Conservation (phyloP, 2,888 invertebrate genomes). For the Pegoplata infirma region DNA sequence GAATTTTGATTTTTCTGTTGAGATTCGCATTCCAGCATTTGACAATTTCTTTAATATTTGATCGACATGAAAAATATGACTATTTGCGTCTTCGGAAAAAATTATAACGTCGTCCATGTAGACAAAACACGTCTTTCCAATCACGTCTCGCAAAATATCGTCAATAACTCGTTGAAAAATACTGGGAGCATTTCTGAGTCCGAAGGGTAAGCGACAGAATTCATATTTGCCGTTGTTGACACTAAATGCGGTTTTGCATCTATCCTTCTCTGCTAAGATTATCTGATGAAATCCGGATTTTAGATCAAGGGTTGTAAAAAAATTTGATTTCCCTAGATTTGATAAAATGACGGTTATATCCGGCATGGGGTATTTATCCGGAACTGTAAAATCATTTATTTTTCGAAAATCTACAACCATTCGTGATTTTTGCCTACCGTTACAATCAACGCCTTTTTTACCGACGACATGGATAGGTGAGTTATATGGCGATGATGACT, state of each 20-base stretch:
- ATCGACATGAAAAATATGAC: not conserved
- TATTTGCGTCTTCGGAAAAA: too few relatives aligned
- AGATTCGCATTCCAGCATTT: not conserved
- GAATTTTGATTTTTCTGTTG: conserved; percentile 1
- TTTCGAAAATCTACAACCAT: conserved; percentile 46
- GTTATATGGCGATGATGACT: conserved; percentile 42
- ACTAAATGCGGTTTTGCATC: not conserved
- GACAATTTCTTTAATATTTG: not conserved
- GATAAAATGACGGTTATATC: conserved; percentile 29
- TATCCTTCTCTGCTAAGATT: conserved; percentile 15
- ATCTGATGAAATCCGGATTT: conserved; percentile 59
- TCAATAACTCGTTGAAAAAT: not conserved
- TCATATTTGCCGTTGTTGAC: not conserved
- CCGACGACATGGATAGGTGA: conserved; percentile 37
- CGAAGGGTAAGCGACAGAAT: not conserved
- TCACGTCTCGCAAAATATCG: not conserved
- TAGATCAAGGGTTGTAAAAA: conserved; percentile 35
- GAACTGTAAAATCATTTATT: conserved; percentile 31
- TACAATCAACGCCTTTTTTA: conserved; percentile 43
- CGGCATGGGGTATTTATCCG: conserved; percentile 45
- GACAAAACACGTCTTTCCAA: not conserved
- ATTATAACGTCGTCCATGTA: conserved; percentile 10
- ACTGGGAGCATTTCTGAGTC: not conserved
- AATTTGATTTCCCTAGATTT: conserved; percentile 33
- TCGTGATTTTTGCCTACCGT: conserved; percentile 27